A percentile compares a stretch with the other conserved stretches of the same genome.
Conservation (phyloP, 2,113 vertebrate species). For the Aythya baeri region DNA sequence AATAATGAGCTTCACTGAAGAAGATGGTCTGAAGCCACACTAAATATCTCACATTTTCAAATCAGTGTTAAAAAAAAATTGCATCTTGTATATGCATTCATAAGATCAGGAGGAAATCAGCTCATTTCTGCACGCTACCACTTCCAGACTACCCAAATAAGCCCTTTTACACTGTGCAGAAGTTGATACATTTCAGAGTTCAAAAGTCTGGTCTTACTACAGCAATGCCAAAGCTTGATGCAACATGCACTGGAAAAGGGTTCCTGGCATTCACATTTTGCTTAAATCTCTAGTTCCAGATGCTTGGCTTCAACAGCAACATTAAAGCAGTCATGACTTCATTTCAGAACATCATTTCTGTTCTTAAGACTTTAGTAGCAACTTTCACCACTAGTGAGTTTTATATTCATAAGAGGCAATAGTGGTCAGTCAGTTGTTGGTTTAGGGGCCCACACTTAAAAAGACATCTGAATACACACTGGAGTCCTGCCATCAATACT, state of each 20-base stretch:
- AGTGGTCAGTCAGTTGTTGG: not conserved
- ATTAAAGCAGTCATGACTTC: not conserved
- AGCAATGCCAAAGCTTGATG: not conserved
- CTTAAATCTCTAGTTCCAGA: conserved; percentile 12
- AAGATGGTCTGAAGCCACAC: conserved; percentile 22
- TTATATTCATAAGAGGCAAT: not conserved
- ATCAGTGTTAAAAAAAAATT: conserved; percentile 20
- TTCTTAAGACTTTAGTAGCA: not conserved
- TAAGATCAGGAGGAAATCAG: not conserved
- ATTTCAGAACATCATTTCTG: conserved; percentile 38
- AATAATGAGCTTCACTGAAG: not conserved
- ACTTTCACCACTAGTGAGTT: conserved; percentile 4
- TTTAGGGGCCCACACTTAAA: not conserved
- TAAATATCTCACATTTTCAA: conserved; percentile 45
- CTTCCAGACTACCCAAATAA: not conserved
- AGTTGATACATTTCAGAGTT: conserved; percentile 6
- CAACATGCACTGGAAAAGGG: not conserved
- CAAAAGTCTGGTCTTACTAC: not conserved
- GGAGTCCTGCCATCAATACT: not conserved
- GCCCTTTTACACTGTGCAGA: not conserved
- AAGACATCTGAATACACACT: not conserved
- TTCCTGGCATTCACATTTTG: conserved; percentile 11
- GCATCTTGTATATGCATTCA: not conserved
- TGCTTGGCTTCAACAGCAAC: conserved; percentile 17
- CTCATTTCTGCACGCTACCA: not conserved